Base-by-base conservation (phyloP, 2,113 vertebrate species). In the Calonectris borealis region DNA sequence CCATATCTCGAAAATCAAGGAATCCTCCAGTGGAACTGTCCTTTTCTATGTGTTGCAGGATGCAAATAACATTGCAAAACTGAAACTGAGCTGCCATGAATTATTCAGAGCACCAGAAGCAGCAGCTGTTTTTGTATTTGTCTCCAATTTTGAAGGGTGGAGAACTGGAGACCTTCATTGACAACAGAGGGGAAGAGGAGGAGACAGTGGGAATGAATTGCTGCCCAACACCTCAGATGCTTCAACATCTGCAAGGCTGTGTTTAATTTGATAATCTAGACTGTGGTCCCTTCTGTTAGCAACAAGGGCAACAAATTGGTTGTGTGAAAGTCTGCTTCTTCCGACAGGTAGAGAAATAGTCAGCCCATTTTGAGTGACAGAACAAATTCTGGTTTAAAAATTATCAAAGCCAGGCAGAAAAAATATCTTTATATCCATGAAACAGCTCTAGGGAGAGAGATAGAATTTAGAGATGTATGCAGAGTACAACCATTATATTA, bases 101-200 rank as follows among this genome's bases (percentile, higher is more conserved):
- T 98, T 97, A 98, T 96, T 98, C 96, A 97, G 89, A 92, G n/a
- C 65, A 65, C 80, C 87, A 90, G 84, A 86, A 93, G 75, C 92
- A 97, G 87, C 97, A 97, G 95, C 95, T 97, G 96, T 75, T 97
- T 61, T 96, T 95, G 83, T 93, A 88, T 95, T 95, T 86, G 82
- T 91, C 90, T 91, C 83, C 87, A 55, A 86, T 93, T 97, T 89
- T 86, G 86, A 95, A 97, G 92, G 88, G 87, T 94, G 93, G 79
- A 96, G 96, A 95, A 90, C 19, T 83, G 83, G 87, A 97, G 93
- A 86, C 82, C 65, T 87, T 86, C 72, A 51, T 9, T 72, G 92
- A 72, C 73, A 92, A 55, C 95, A 90, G 54, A 58, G 75, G 54
- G 55, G 93, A 68, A 89, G 77, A 88, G 72, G 20, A 73, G 94